A percentile compares a stretch with the other conserved stretches of the same genome.
Evolutionary conservation across 2,113 vertebrate species (phyloP).

Genomic region (Psammodynastes pulverulentus): DNA sequence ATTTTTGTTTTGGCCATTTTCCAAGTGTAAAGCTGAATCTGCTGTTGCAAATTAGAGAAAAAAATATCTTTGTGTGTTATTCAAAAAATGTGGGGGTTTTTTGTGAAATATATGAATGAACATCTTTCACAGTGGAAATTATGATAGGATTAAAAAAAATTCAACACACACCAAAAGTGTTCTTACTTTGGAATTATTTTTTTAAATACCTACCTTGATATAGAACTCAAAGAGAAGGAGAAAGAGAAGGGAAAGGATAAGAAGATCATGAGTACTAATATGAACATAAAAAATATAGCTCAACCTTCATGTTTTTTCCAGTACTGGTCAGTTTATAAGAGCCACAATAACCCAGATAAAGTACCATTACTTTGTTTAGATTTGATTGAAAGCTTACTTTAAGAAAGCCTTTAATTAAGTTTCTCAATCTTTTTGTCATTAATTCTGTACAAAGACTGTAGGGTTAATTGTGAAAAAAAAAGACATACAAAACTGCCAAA

Average conservation of each 20-base stretch:
- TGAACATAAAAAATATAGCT: background rate
- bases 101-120: background rate
- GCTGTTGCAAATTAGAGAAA: background rate
- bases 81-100: background rate
- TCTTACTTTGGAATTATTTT: background rate
- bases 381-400: background rate
- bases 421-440: background rate
- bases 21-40: background rate
- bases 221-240: background rate
- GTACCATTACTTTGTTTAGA: background rate
- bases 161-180: background rate
- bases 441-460: background rate
- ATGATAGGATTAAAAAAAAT: background rate
- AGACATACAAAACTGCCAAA: background rate
- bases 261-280: background rate
- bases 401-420: background rate
- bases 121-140: background rate
- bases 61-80: background rate
- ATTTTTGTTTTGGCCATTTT: background rate
- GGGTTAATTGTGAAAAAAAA: background rate
- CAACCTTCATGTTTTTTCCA: background rate
- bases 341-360: background rate
- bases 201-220: background rate
- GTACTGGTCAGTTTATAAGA: background rate
- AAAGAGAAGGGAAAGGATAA: background rate